Conservation (phyloP, 2,113 vertebrate species). For the Nanorana parkeri region DNA sequence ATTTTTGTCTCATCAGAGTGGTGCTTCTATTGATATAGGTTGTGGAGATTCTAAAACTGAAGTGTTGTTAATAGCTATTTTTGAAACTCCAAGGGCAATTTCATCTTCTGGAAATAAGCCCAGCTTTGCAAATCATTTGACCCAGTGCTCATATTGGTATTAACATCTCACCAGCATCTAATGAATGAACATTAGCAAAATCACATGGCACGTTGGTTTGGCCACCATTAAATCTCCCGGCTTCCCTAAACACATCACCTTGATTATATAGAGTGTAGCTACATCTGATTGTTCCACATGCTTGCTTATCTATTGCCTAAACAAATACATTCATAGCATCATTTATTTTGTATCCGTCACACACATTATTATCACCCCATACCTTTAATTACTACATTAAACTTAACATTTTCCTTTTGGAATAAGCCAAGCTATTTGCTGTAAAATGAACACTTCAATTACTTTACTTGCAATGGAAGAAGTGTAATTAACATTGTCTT, state of each 20-base stretch:
- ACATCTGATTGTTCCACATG: slow-evolving; percentile 45
- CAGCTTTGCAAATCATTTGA: slow-evolving; percentile 54
- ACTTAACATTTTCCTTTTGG: slow-evolving; percentile 51
- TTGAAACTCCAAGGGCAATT: slow-evolving; percentile 56
- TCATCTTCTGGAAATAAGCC: slow-evolving; percentile 41
- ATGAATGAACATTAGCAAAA: slow-evolving; percentile 58
- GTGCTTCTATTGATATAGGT: slow-evolving; percentile 13
- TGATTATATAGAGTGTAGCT: slow-evolving; percentile 43
- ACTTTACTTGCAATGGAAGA: slow-evolving; percentile 53
- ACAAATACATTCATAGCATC: slow-evolving; percentile 50
- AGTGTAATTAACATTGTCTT: slow-evolving; percentile 57
- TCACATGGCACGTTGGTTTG: slow-evolving; percentile 48
- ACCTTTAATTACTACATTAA: slow-evolving; percentile 56
- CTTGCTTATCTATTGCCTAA: slow-evolving; percentile 63
- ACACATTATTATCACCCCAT: slow-evolving; percentile 58
- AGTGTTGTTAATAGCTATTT: slow-evolving; percentile 37
- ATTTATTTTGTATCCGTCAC: slow-evolving; percentile 49
- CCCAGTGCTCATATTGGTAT: slow-evolving; percentile 41
- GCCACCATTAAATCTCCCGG: slow-evolving; percentile 47
- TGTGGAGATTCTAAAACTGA: slow-evolving; percentile 20
- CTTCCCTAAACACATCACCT: slow-evolving; percentile 49
- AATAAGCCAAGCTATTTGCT: slow-evolving; percentile 32
- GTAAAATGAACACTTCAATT: slow-evolving; percentile 54
- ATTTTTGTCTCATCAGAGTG: background rate
- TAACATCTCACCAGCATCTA: slow-evolving; percentile 57